These are phyloP conservation scores for Nycticryphes semicollaris DNA, from an alignment of 2,113 vertebrate species.

Conservation along the genomic window DNA sequence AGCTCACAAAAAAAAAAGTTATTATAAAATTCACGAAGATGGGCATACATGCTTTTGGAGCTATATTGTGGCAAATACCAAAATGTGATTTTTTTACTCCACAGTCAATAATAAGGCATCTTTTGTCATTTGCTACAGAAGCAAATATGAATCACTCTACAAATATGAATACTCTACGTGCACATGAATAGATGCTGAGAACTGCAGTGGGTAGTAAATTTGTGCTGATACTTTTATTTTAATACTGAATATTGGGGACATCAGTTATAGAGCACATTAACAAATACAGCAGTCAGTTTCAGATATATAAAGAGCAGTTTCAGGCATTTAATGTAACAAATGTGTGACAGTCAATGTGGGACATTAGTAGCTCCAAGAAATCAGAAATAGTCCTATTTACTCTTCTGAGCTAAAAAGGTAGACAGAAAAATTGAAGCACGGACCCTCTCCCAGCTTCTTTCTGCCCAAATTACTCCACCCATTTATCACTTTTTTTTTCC, in stretches of 20 bases:
- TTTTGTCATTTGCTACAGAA: neutral
- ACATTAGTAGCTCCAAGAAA: neutral
- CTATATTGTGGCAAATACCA: rapidly evolving
- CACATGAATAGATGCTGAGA: neutral
- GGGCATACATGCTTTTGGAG: neutral
- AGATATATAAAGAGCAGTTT: neutral
- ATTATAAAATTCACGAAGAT: neutral
- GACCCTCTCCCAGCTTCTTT: neutral
- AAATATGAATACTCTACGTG: no score
- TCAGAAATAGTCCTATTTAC: neutral
- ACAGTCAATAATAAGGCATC: neutral
- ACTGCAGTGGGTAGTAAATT: neutral
- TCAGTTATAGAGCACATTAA: neutral
- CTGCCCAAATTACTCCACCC: neutral
- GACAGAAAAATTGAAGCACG: neutral
- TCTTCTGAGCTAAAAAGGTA: neutral
- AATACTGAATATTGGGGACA: neutral
- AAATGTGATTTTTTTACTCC: neutral
- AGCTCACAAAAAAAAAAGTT: neutral
- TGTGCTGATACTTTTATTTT: neutral
- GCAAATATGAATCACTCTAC: neutral
- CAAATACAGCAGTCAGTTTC: neutral
- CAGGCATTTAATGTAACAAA: neutral
- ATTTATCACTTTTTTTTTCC: neutral
- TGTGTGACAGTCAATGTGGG: neutral